Evolutionary conservation across 2,888 invertebrate genomes (phyloP), one percentile per base, ranked within the genome.

Genomic region (Brachylomia viminalis): DNA sequence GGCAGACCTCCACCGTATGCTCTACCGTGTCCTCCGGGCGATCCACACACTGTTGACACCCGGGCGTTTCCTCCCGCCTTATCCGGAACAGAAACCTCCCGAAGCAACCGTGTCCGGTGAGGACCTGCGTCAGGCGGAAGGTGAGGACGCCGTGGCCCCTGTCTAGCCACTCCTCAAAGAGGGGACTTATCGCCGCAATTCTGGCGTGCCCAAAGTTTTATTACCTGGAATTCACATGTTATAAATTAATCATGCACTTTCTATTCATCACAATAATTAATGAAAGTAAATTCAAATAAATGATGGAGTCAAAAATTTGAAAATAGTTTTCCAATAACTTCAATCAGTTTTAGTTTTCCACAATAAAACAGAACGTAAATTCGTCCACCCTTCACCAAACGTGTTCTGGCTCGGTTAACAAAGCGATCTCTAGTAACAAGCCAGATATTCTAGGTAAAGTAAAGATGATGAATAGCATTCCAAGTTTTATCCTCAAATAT

Each of bases 401-500:
- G 49, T 71, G n/a, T n/a, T 45, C 13, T 27, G 52, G 65, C 30
- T 45, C 30, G 20, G 61, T 13, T 27, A 49, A 62, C 47, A 49
- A 62, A 52, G 54, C 49, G 5, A 10, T 49, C 56, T 27, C 38
- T 62, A 65, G 33, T 56, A 70, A 66, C 27, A 59, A 70, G 59
- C 20, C 27, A 77, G 69, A 38, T 54, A 68, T 77, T 52, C 20
- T 58, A 62, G 49, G 56, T 66, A 77, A 70, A 42, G 45, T 75
- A 49, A 67, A 80, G 67, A 72, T 71, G 72, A 64, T 56, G 62
- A 73, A 82, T 66, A 82, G 62, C 33, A 79, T 79, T 79, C 68
- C 77, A 58, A 72, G 56, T 70, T 82, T 82, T 73, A 82, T 75
- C 30, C 8, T 59, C 72, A 75, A 79, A 83, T 66, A 67, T 68